Percentiles rank a stretch among this genome's conserved stretches.
These are phyloP conservation scores for Erannis defoliaria DNA, from an alignment of 2,888 invertebrate genomes.

Conservation along the genomic window DNA sequence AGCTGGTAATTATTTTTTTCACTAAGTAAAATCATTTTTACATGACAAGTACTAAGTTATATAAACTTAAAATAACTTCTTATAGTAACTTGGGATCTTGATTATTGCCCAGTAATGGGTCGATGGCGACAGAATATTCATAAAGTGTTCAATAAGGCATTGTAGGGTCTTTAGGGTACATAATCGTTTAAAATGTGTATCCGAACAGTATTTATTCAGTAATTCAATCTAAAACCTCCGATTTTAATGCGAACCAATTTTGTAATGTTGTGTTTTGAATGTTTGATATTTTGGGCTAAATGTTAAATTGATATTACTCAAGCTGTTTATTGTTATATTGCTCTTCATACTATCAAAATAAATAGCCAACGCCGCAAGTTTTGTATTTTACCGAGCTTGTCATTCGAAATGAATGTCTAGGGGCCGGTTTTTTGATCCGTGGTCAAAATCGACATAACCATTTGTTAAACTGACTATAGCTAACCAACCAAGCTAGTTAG, in stretches of 20 bases:
- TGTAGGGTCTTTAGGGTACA: slow-evolving; percentile 8
- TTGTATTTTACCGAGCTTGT: too few relatives aligned
- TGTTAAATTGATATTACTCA: neutral
- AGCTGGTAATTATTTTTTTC: neutral
- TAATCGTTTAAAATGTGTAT: slow-evolving; percentile 4
- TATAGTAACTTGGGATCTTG: slow-evolving; percentile 1
- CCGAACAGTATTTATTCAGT: slow-evolving; percentile 15
- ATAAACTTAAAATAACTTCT: neutral
- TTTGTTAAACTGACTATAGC: too few relatives aligned
- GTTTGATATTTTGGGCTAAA: too few relatives aligned
- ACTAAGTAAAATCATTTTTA: neutral
- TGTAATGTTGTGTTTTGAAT: too few relatives aligned
- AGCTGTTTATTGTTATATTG: neutral
- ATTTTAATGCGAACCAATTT: neutral
- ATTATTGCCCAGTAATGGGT: slow-evolving; percentile 1
- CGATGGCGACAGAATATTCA: neutral
- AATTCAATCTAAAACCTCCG: slow-evolving; percentile 1
- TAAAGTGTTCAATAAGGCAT: slow-evolving; percentile 15
- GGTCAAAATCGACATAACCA: too few relatives aligned
- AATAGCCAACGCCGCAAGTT: too few relatives aligned
- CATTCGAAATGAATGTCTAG: too few relatives aligned
- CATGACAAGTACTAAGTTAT: neutral
- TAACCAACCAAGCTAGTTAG: too few relatives aligned
- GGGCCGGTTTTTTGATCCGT: too few relatives aligned
- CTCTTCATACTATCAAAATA: neutral